Conservation (phyloP, 2,797 vertebrate species). For the Pseudomugil tenellus region DNA sequence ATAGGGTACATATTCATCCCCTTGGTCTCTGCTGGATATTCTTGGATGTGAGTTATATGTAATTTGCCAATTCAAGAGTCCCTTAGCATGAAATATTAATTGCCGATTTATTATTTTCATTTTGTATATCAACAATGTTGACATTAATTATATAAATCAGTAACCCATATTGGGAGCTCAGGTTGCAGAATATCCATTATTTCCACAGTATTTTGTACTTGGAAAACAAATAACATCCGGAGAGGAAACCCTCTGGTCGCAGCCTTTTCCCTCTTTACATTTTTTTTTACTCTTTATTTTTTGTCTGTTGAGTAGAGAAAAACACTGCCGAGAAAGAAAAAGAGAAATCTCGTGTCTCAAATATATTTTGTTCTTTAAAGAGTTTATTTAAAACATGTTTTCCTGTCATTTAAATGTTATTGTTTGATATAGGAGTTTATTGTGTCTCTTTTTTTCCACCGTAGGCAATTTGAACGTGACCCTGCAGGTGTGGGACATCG, state of each 20-base stretch:
- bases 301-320: neutral
- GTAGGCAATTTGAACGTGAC: slow-evolving; percentile 96
- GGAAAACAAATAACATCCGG: slow-evolving; percentile 53
- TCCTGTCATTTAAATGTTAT: slow-evolving; percentile 14
- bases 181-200: slow-evolving; percentile 51
- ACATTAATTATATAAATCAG: slow-evolving; percentile 61
- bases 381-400: slow-evolving; percentile 2
- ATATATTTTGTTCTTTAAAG: neutral
- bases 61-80: slow-evolving; percentile 62
- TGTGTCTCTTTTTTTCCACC: slow-evolving; percentile 48
- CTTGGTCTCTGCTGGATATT: slow-evolving; percentile 66
- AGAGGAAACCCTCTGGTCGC: slow-evolving; percentile 35
- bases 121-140: slow-evolving; percentile 56
- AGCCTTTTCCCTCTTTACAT: neutral
- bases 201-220: slow-evolving; percentile 49
- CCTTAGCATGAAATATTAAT: slow-evolving; percentile 69
- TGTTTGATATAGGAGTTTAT: slow-evolving; percentile 5
- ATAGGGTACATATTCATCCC: slow-evolving; percentile 62
- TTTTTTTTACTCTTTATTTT: neutral
- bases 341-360: neutral
- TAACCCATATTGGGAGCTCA: slow-evolving; percentile 49
- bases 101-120: slow-evolving; percentile 75
- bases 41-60: slow-evolving; percentile 69
- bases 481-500: slow-evolving; percentile 98
- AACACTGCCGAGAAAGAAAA: slow-evolving; percentile 30